These are phyloP conservation scores for Camponotus pennsylvanicus DNA, from an alignment of 1,140 invertebrate genomes.

Conservation along the genomic window DNA sequence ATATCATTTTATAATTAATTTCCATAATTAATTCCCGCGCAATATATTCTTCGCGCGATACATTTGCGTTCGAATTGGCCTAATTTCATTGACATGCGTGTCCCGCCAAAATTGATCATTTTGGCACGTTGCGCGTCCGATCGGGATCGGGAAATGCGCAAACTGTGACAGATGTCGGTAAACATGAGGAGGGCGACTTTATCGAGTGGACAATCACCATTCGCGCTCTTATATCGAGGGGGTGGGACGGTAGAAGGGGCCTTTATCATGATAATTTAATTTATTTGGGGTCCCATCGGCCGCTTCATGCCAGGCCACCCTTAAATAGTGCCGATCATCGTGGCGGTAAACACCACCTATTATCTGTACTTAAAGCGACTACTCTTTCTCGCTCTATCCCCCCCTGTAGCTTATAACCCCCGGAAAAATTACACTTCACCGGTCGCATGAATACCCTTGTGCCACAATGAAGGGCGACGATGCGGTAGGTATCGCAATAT, in stretches of 20 bases:
- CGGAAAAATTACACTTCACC: constrained; percentile 46
- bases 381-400: constrained; percentile 22
- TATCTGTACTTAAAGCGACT: constrained; percentile 80
- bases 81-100: constrained; percentile 32
- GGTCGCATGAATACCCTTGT: constrained; percentile 48
- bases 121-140: constrained; percentile 47
- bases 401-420: background rate
- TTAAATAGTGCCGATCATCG: constrained; percentile 83
- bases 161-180: constrained; percentile 84
- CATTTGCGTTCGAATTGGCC: background rate
- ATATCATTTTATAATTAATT: background rate
- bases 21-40: constrained; percentile 7
- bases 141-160: constrained; percentile 66
- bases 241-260: constrained; percentile 55
- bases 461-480: constrained; percentile 15
- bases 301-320: constrained; percentile 81
- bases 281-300: constrained; percentile 84
- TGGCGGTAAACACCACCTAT: constrained; percentile 82
- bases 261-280: constrained; percentile 86
- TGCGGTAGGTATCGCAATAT: background rate
- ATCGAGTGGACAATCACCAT: constrained; percentile 84
- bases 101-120: constrained; percentile 59
- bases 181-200: constrained; percentile 82
- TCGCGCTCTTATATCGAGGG: constrained; percentile 77
- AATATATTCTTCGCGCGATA: background rate